Evolutionary conservation across 1,140 invertebrate species (phyloP).

Genomic region (Diplogasteroides magnus): DNA sequence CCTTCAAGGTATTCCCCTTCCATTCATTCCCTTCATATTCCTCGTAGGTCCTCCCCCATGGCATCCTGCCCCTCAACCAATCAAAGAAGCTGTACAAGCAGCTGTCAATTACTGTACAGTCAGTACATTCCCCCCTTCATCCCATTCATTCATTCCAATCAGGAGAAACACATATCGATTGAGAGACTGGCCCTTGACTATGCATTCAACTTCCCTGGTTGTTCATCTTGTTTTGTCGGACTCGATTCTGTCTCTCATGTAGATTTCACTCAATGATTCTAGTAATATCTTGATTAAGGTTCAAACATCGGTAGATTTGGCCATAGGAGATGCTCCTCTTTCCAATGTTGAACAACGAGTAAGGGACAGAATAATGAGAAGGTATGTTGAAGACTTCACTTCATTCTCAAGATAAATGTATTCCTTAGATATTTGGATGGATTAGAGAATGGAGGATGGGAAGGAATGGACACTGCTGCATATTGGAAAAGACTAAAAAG

Average conservation of each 20-base stretch:
- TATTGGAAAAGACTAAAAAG: constrained; percentile 36
- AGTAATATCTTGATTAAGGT: not conserved
- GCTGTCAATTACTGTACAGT: constrained; percentile 58
- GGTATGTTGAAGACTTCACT: constrained; percentile 8
- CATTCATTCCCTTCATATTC: too few species aligned
- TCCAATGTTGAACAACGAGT: constrained; percentile 64
- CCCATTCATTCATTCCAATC: constrained; percentile 3
- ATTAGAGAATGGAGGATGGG: constrained; percentile 39
- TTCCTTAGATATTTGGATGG: constrained; percentile 34
- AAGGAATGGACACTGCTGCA: constrained; percentile 27
- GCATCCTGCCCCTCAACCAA: constrained; percentile 72
- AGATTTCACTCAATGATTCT: constrained; percentile 42
- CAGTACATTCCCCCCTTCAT: constrained; percentile 6
- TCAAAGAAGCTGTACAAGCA: constrained; percentile 62
- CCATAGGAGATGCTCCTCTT: constrained; percentile 1
- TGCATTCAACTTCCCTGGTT: constrained; percentile 58
- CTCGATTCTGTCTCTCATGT: constrained; percentile 62
- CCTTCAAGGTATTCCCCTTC: too few species aligned
- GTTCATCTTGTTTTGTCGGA: constrained; percentile 67
- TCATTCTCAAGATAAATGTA: not conserved
- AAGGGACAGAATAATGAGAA: constrained; percentile 33
- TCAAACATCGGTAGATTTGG: not conserved
- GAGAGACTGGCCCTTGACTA: constrained; percentile 69
- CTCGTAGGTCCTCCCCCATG: constrained; percentile 73
- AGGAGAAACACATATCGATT: constrained; percentile 66